A percentile compares a stretch with the other conserved stretches of the same genome.
phyloP scores from a whole-genome alignment of 2,888 invertebrate species.

The Oconnorella tubifera region DNA sequence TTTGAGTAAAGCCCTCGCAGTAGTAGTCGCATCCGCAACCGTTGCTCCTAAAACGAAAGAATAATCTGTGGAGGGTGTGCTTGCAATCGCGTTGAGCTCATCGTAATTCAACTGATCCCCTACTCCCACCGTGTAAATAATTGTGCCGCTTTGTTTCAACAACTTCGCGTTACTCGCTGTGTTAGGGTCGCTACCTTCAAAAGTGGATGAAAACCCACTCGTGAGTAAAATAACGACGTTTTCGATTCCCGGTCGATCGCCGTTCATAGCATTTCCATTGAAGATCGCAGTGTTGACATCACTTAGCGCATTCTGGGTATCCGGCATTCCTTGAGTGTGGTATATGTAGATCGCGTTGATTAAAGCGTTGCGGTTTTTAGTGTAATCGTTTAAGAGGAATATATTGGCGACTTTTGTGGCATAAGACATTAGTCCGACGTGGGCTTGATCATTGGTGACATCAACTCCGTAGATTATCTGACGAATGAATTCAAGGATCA shows the following conservation, averaged over 20 bases:
- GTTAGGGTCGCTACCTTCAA: background rate
- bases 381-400: slow-evolving; percentile 42
- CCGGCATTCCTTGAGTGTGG: slow-evolving; percentile 27
- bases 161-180: background rate
- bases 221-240: slow-evolving; percentile 9
- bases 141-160: background rate
- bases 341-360: slow-evolving; percentile 29
- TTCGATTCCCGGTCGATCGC: slow-evolving; percentile 1
- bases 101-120: background rate
- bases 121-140: background rate
- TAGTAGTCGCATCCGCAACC: background rate
- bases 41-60: background rate
- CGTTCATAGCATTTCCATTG: background rate
- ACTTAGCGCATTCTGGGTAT: slow-evolving; percentile 32
- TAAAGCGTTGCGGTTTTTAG: slow-evolving; percentile 20
- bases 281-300: slow-evolving; percentile 20
- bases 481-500: slow-evolving; percentile 42
- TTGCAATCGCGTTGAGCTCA: background rate
- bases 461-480: slow-evolving; percentile 49
- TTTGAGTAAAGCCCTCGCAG: background rate
- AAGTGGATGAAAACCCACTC: background rate
- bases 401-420: slow-evolving; percentile 46
- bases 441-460: slow-evolving; percentile 45
- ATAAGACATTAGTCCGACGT: slow-evolving; percentile 53
- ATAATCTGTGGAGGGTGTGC: background rate